These are phyloP conservation scores for Solenopsis invicta DNA, from an alignment of 1,140 invertebrate species.

Conservation along the genomic window DNA sequence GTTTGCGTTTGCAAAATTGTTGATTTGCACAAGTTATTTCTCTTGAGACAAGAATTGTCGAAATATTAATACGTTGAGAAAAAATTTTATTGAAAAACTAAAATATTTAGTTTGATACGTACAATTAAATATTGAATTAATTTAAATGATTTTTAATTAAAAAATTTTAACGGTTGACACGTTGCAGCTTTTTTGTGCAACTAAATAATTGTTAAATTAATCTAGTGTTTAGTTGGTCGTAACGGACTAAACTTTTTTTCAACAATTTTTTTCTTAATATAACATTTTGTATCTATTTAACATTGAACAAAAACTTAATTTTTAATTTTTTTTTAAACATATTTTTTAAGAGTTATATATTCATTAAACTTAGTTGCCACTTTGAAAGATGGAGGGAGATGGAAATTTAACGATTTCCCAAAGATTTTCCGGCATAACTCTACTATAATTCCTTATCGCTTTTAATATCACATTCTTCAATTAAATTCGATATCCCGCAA, in stretches of 20 bases:
- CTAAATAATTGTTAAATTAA: no score
- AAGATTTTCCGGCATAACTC: background rate
- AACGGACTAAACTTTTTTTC: no score
- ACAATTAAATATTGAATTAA: no score
- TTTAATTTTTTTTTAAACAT: no score
- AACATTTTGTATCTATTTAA: background rate
- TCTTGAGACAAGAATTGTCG: background rate
- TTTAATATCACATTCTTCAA: conserved; percentile 16
- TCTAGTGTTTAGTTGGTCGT: no score
- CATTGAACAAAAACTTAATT: background rate
- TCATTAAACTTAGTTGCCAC: background rate
- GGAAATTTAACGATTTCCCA: background rate
- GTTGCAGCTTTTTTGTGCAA: no score
- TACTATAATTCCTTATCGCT: background rate
- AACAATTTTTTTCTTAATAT: no score
- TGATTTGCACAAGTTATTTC: background rate
- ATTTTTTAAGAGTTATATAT: no score
- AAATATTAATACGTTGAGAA: background rate
- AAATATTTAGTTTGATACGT: no score
- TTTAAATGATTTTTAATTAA: no score
- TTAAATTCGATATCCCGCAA: conserved; percentile 53
- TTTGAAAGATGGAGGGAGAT: background rate
- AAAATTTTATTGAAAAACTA: no score
- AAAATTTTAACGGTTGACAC: no score
- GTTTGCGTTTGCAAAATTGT: background rate